Evolutionary conservation across 2,888 invertebrate genomes (phyloP), one percentile per base, ranked within the genome.

Genomic region (Luffia ferchaultella): DNA sequence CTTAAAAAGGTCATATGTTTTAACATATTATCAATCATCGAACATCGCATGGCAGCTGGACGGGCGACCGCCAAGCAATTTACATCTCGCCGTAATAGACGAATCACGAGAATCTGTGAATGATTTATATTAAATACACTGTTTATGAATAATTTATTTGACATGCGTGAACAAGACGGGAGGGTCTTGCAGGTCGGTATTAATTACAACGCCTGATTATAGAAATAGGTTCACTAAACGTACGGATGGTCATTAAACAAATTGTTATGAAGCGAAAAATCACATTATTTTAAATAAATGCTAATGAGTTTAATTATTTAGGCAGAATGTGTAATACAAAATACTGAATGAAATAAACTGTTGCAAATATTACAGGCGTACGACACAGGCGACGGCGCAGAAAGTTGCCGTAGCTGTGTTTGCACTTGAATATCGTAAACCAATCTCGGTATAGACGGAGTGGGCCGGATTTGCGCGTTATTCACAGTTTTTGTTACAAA

Each of bases 1-100:
- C 30, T 30, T 30, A 7, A 3, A 12, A 12, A 12, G 30, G 30
- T 30, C 30, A 30, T 30, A 3, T 3, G 30, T 30, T 30, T 30
- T 12, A 30, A 12, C 30, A 12, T 3, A 30, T 12, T 30, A 30
- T 30, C 30, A 30, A 30, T 30, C 30, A 12, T 30, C 30, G 30
- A 30, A 30, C 5, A 12, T 12, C 12, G 5, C 5, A 30, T 12
- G 30, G 3, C 30, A 12, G 30, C 30, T 12, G 30, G 30, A 3
- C 5, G 30, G 30, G n/a, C n/a, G n/a, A n/a, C n/a, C n/a, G n/a
- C n/a, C n/a, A n/a, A n/a, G n/a, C n/a, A 68, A 71, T 73, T 75
- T 70, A 73, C 69, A 60, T 58, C 63, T 65, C 63, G 60, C 54
- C 60, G 62, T 74, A 76, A 76, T 75, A 71, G 71, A 75, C 70